Conservation (phyloP, 92 coral and sea anemone genomes). For the Virgularia gustaviana region DNA sequence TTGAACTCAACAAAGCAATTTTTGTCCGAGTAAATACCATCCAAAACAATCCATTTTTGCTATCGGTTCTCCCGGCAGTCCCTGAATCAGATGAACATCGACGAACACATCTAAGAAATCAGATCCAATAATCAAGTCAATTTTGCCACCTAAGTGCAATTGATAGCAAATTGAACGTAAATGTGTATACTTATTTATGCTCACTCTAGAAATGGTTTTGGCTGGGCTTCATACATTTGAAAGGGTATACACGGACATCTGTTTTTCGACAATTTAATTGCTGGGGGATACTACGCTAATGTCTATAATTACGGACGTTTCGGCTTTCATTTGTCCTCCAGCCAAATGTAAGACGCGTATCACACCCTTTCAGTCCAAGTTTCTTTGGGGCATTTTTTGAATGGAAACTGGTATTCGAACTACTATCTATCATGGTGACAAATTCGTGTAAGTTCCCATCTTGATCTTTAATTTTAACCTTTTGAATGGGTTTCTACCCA, state of each 20-base stretch:
- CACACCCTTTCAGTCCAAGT: constrained; percentile 47
- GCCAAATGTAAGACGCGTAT: constrained; percentile 56
- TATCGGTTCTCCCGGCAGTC: constrained; percentile 52
- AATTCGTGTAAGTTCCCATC: constrained; percentile 49
- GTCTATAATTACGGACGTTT: constrained; percentile 47
- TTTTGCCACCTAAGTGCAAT: constrained; percentile 50
- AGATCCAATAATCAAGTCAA: constrained; percentile 55
- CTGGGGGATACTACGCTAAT: constrained; percentile 49
- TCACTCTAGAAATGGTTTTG: constrained; percentile 43
- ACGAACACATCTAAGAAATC: constrained; percentile 59
- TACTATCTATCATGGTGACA: constrained; percentile 60
- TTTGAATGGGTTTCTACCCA: constrained; percentile 69
- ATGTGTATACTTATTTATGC: constrained; percentile 38
- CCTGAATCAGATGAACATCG: constrained; percentile 35
- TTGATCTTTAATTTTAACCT: constrained; percentile 38
- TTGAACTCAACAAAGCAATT: background rate
- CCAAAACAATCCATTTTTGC: constrained; percentile 62
- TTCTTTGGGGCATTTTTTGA: constrained; percentile 39
- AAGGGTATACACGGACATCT: constrained; percentile 55
- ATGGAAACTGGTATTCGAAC: constrained; percentile 54
- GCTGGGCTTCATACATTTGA: constrained; percentile 59
- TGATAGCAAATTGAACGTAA: constrained; percentile 19
- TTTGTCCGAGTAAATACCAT: constrained; percentile 57
- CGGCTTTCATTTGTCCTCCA: constrained; percentile 56
- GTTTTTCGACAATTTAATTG: constrained; percentile 48